Evolutionary conservation across 2,888 invertebrate genomes (phyloP).

Genomic region (Eudasyphora cyanicolor): DNA sequence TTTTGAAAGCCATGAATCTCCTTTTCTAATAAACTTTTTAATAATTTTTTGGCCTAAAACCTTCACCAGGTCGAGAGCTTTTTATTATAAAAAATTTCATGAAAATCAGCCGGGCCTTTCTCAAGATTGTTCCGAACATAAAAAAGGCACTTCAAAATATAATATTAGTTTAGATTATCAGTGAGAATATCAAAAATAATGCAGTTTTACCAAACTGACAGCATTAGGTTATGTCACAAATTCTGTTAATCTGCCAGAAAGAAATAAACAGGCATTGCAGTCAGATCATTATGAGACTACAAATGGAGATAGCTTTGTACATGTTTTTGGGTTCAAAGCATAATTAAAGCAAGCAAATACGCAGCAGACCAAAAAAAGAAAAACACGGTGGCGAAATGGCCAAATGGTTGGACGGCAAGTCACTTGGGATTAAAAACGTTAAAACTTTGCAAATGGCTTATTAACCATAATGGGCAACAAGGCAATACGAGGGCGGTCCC

Average conservation of each 20-base stretch:
- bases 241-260: neutral
- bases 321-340: neutral
- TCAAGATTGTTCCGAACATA: too few species aligned
- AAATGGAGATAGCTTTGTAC: neutral
- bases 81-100: too few species aligned
- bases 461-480: conserved; percentile 27
- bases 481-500: too few species aligned
- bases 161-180: too few species aligned
- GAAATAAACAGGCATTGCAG: neutral
- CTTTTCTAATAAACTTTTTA: too few species aligned
- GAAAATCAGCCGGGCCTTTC: too few species aligned
- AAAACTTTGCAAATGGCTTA: conserved; percentile 33
- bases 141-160: too few species aligned
- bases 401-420: too few species aligned
- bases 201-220: neutral
- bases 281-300: neutral
- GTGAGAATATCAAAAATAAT: too few species aligned
- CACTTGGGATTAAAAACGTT: conserved; percentile 10
- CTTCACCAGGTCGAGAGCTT: too few species aligned
- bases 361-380: neutral
- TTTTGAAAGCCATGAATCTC: too few species aligned
- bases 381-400: neutral
- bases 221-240: neutral
- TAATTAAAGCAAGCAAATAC: conserved; percentile 20
- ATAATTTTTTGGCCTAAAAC: too few species aligned